phyloP scores from a whole-genome alignment of 92 coral and sea anemone species.

The Phenganax subtilis region DNA sequence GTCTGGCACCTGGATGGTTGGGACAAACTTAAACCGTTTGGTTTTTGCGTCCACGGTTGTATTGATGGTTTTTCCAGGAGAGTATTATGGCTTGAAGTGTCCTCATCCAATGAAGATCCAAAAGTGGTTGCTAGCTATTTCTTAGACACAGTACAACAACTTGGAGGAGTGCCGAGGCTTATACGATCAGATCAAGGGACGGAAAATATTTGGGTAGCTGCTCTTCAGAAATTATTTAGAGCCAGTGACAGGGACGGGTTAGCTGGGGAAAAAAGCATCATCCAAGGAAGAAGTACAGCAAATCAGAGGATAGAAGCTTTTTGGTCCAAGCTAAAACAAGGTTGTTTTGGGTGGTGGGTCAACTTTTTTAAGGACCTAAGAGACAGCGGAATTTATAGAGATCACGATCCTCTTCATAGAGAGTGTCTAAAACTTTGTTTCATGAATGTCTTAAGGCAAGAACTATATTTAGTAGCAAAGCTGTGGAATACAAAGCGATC shows the following conservation, averaged over 20 bases:
- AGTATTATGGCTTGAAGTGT: constrained; percentile 47
- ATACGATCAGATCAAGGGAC: constrained; percentile 47
- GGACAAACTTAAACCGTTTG: neutral
- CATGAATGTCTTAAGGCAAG: neutral
- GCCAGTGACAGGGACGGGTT: constrained; percentile 6
- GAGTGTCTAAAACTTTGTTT: neutral
- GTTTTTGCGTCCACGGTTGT: neutral
- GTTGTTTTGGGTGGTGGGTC: constrained; percentile 4
- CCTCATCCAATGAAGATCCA: constrained; percentile 49
- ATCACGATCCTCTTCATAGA: neutral
- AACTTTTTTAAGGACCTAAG: constrained; percentile 1
- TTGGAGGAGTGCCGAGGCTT: constrained; percentile 17
- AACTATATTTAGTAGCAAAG: constrained; percentile 26
- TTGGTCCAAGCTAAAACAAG: constrained; percentile 23
- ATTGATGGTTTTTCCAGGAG: constrained; percentile 39
- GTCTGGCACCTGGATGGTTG: too few relatives aligned
- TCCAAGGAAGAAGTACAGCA: constrained; percentile 12
- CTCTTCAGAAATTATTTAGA: constrained; percentile 33
- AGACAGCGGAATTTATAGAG: neutral
- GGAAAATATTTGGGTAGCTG: constrained; percentile 23
- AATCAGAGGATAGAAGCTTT: constrained; percentile 31
- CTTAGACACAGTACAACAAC: constrained; percentile 12
- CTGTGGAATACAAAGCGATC: constrained; percentile 23
- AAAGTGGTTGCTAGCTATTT: constrained; percentile 30
- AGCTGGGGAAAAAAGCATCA: constrained; percentile 28